Percentiles rank a stretch among this genome's conserved stretches.
Evolutionary conservation across 2,797 vertebrate genomes (phyloP).

Genomic region (Sylvia borin): DNA sequence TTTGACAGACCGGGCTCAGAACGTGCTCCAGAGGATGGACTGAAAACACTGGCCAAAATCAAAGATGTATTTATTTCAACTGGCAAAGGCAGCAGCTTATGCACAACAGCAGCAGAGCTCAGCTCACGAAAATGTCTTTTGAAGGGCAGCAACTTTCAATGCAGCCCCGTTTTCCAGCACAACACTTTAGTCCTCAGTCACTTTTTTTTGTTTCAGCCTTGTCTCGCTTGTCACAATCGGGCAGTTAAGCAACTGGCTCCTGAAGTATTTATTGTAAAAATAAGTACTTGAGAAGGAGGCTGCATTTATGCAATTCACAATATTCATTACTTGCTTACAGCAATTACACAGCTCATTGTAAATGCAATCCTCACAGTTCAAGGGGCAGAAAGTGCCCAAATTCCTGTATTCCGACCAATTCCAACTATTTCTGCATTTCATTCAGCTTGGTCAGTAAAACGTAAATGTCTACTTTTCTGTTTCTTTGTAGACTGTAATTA

Average conservation of each 20-base stretch:
- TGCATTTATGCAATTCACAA: not conserved
- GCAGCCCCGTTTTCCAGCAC: not conserved
- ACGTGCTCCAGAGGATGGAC: not conserved
- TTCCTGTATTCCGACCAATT: not conserved
- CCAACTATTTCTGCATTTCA: not conserved
- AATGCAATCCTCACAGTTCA: not conserved
- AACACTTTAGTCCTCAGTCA: not conserved
- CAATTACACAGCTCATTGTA: not conserved
- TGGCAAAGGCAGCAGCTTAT: not conserved
- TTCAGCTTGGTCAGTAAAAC: not conserved
- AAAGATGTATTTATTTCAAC: not conserved
- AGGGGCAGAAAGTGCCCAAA: not conserved
- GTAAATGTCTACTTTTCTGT: not conserved
- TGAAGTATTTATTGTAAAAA: not conserved
- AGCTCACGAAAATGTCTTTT: not conserved
- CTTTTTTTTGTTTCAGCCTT: not conserved
- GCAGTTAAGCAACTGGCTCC: not conserved
- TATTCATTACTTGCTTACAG: not conserved
- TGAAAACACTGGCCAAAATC: not conserved
- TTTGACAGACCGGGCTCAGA: constrained; percentile 4
- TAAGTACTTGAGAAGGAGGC: not conserved
- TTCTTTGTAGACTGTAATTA: not conserved
- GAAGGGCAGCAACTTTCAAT: not conserved
- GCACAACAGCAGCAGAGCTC: not conserved
- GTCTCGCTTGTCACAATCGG: not conserved